A percentile compares a stretch with the other conserved stretches of the same genome.
These are phyloP conservation scores for Eulimnadia texana DNA, from an alignment of 1,140 invertebrate genomes.

Conservation along the genomic window DNA sequence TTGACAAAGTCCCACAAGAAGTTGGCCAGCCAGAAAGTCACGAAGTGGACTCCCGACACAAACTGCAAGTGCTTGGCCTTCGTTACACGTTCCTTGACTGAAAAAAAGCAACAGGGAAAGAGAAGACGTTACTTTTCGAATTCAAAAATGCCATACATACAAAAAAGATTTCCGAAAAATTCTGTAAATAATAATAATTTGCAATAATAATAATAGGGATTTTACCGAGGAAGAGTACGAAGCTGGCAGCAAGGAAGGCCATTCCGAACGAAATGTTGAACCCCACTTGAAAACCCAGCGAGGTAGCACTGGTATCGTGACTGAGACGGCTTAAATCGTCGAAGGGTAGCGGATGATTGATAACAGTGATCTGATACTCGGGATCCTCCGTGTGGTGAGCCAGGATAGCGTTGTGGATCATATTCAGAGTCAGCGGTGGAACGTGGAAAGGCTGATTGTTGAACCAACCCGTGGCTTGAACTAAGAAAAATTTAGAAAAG, in stretches of 20 bases:
- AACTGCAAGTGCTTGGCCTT: conserved; percentile 52
- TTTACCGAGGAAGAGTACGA: conserved; percentile 45
- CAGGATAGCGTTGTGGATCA: conserved; percentile 40
- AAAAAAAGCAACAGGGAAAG: background rate
- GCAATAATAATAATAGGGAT: background rate
- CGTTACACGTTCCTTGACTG: conserved; percentile 34
- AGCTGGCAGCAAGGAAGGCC: conserved; percentile 53
- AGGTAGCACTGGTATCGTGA: conserved; percentile 6
- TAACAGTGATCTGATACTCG: conserved; percentile 38
- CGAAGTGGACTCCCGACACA: conserved; percentile 56
- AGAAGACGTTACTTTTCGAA: background rate
- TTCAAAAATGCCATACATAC: too few relatives aligned
- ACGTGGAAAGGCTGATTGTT: conserved; percentile 48
- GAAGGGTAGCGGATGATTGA: conserved; percentile 48
- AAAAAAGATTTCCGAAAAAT: too few relatives aligned
- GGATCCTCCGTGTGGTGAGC: conserved; percentile 26
- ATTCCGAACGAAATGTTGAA: conserved; percentile 30
- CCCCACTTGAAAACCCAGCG: conserved; percentile 29
- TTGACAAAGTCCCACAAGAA: conserved; percentile 53
- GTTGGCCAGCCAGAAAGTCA: conserved; percentile 53
- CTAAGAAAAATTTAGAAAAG: too few relatives aligned
- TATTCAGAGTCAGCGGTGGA: conserved; percentile 42
- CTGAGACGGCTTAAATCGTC: conserved; percentile 22
- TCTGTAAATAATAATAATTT: background rate
- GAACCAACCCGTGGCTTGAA: conserved; percentile 26